These are phyloP conservation scores for Buathra laborator DNA, from an alignment of 2,888 invertebrate species.

Conservation along the genomic window DNA sequence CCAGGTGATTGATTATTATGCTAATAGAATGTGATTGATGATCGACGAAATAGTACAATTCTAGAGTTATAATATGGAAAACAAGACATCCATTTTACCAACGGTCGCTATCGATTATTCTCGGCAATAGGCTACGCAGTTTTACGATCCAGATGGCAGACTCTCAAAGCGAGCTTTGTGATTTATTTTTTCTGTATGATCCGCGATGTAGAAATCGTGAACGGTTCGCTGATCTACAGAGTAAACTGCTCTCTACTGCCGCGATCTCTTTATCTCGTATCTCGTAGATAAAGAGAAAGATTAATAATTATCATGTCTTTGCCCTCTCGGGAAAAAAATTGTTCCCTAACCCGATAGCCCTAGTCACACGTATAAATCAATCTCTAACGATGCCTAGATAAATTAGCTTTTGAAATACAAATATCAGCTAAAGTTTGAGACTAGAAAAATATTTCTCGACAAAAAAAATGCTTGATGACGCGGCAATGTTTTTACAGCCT, in stretches of 20 bases:
- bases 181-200: background rate
- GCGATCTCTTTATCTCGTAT: background rate
- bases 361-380: background rate
- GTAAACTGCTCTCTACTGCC: background rate
- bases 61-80: background rate
- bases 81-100: background rate
- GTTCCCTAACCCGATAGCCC: background rate
- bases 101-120: constrained; percentile 5
- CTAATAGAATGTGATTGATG: background rate
- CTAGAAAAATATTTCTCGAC: no score
- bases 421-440: background rate
- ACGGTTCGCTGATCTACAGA: constrained; percentile 1
- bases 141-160: constrained; percentile 13
- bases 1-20: background rate
- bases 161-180: background rate
- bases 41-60: background rate
- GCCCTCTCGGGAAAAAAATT: background rate
- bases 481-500: no score
- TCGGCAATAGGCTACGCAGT: background rate
- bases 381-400: no score
- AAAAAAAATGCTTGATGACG: no score
- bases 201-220: background rate
- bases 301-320: background rate
- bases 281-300: background rate
- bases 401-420: no score